phyloP scores from a whole-genome alignment of 2,888 invertebrate genomes.

The Drosophila dives region DNA sequence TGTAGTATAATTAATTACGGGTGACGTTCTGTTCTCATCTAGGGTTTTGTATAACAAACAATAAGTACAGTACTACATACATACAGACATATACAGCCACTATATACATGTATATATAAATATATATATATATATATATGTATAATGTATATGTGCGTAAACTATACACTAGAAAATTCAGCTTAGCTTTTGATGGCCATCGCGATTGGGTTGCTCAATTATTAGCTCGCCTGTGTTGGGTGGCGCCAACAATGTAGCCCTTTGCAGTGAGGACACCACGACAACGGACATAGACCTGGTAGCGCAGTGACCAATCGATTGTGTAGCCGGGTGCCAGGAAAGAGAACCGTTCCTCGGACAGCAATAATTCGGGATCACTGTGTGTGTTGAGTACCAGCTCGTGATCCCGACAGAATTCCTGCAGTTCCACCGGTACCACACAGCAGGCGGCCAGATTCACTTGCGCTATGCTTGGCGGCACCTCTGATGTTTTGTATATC shows the following conservation, averaged over 20 bases:
- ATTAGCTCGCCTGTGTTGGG: constrained; percentile 48
- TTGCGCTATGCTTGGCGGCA: constrained; percentile 95
- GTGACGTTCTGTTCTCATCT: constrained; percentile 41
- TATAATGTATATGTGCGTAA: constrained; percentile 25
- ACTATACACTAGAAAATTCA: constrained; percentile 54
- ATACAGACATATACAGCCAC: constrained; percentile 29
- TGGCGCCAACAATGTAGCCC: constrained; percentile 90
- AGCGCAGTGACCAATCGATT: constrained; percentile 92
- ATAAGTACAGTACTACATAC: constrained; percentile 68
- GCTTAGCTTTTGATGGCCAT: constrained; percentile 37
- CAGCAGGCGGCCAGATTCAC: constrained; percentile 97
- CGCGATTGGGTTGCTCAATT: constrained; percentile 31
- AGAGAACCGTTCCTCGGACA: constrained; percentile 86
- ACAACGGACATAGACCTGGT: constrained; percentile 95
- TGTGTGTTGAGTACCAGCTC: constrained; percentile 97
- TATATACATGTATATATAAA: constrained; percentile 25
- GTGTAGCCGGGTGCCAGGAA: constrained; percentile 85
- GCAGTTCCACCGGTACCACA: constrained; percentile 95
- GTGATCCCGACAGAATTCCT: constrained; percentile 94
- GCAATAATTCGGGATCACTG: constrained; percentile 91
- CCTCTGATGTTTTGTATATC: constrained; percentile 90
- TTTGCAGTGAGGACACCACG: constrained; percentile 96
- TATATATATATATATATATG: constrained; percentile 31
- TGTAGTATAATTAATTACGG: constrained; percentile 1
- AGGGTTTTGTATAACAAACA: constrained; percentile 72